Evolutionary conservation across 30 jellyfish, hydroid and myxozoan genomes (phyloP).

Genomic region (Hydra vulgaris): DNA sequence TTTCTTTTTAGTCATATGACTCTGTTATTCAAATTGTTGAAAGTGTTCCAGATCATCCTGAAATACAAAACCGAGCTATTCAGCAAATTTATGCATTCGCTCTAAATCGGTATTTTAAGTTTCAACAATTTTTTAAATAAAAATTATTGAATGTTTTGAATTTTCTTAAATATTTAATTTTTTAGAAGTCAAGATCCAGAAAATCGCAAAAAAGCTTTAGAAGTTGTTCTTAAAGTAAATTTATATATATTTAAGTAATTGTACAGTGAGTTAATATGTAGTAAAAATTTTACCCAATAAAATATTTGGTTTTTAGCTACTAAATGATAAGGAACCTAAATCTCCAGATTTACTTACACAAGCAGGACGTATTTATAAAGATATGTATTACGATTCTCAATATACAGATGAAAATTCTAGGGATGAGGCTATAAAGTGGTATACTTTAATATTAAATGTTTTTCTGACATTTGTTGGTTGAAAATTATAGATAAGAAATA

Average conservation of each 20-base stretch:
- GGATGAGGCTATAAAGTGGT: conserved; percentile 85
- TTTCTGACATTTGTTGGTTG: neutral
- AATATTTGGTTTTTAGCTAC: conserved; percentile 30
- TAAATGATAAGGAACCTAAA: conserved; percentile 57
- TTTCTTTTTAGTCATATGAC: conserved; percentile 58
- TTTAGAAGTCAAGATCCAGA: conserved; percentile 7
- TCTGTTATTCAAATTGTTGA: conserved; percentile 80
- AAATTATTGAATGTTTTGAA: neutral
- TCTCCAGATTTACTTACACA: conserved; percentile 83
- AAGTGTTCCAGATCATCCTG: conserved; percentile 82
- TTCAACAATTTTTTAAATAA: neutral
- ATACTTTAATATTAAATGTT: neutral
- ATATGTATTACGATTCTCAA: conserved; percentile 57
- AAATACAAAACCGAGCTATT: conserved; percentile 67
- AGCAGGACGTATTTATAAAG: conserved; percentile 94
- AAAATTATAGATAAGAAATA: too few relatives aligned
- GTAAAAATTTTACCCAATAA: too few relatives aligned
- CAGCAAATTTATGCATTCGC: conserved; percentile 95
- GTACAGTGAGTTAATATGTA: too few relatives aligned
- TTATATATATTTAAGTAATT: neutral
- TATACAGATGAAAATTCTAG: conserved; percentile 51
- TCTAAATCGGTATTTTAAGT: conserved; percentile 61
- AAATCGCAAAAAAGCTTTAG: conserved; percentile 76
- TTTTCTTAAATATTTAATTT: neutral
- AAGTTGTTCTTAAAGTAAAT: conserved; percentile 46